Conservation (phyloP, 2,888 invertebrate genomes). For the Macaria notata region DNA sequence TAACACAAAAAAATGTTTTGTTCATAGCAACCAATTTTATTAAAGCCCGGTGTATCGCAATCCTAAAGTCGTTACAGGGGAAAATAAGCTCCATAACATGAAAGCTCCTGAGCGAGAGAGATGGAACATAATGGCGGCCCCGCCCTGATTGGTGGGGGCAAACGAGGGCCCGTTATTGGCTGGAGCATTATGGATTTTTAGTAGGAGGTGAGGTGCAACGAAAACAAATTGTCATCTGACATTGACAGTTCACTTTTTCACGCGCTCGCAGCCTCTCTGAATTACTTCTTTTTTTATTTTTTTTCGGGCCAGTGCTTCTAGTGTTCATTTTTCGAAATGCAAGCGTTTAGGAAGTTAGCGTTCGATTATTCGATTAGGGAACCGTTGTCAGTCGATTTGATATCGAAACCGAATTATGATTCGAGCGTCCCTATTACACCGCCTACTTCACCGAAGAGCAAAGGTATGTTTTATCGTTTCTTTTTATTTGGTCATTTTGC, state of each 20-base stretch:
- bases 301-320: conserved; percentile 28
- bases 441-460: conserved; percentile 66
- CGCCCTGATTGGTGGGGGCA: conserved; percentile 73
- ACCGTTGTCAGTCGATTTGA: conserved; percentile 55
- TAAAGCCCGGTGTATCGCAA: conserved; percentile 43
- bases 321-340: conserved; percentile 43
- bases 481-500: background rate
- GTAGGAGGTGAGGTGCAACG: conserved; percentile 49
- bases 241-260: conserved; percentile 65
- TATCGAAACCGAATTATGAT: conserved; percentile 48
- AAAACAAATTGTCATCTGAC: conserved; percentile 54
- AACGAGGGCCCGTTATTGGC: conserved; percentile 66
- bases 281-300: background rate
- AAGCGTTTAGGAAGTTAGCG: conserved; percentile 47
- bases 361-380: conserved; percentile 49
- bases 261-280: conserved; percentile 36
- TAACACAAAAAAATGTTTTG: no score
- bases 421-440: conserved; percentile 51
- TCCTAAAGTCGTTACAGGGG: conserved; percentile 46
- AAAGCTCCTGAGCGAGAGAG: conserved; percentile 68
- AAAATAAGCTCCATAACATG: conserved; percentile 52
- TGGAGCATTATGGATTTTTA: conserved; percentile 75
- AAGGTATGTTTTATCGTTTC: conserved; percentile 52
- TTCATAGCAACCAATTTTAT: no score
- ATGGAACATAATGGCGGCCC: conserved; percentile 56